Base-by-base conservation (phyloP, 1,140 invertebrate species). In the Liolophura sinensis region DNA sequence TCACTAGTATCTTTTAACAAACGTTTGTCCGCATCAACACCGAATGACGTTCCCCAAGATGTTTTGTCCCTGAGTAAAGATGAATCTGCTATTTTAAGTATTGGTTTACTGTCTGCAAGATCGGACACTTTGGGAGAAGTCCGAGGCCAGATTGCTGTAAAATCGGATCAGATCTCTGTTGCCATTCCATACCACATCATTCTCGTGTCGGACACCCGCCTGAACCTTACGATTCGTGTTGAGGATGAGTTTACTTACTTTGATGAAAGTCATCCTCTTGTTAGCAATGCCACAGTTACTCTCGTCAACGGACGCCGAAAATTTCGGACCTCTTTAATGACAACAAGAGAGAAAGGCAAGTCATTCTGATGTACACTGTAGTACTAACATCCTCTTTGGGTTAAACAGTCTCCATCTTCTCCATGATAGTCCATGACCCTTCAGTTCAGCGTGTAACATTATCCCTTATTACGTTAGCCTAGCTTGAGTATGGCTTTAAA, bases 201-300 rank as follows among this genome's bases (percentile, higher is more conserved):
- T 31, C 47, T 71, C 4, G 60, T 62, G 46, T 73, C 72, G 7
- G 31, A 51, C 9, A 24, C 59, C 22, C 27, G 31, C 12, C n/a
- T 73, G 18, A 60, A 73, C 55, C 56, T 73, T 20, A 73, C 66
- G n/a, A 57, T 73, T 31, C 62, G 52, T 47, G 68, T 72, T 20
- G 67, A 74, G 55, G 73, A 74, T 60, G 73, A 74, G 48, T 74
- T 68, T 52, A 74, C 73, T 5, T 74, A 74, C 50, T 74, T 74
- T 51, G 68, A 62, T 16, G 54, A 47, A 16, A 64, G 62, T 27
- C 65, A 62, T 49, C 73, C 73, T 20, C 60, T 72, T n/a, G 56
- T 74, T 12, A 60, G 60, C 7, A 62, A 63, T 40, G 73, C 70
- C 1, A 67, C 46, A 24, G 57, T 74, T 46, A 65, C 48, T 16